Conservation (phyloP, 2,797 vertebrate genomes). For the Cuculus canorus region DNA sequence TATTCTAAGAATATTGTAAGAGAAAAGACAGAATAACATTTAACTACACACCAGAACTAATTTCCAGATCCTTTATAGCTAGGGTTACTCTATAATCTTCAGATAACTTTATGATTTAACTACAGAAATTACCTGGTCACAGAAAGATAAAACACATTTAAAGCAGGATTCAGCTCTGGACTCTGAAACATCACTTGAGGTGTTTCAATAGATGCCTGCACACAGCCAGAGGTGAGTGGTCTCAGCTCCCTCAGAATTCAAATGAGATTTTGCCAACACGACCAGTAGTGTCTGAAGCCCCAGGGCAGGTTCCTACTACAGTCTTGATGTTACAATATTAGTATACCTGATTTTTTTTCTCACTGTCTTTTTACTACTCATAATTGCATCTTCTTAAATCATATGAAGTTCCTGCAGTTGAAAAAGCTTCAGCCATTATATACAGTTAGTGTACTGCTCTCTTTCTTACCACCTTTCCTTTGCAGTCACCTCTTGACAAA, state of each 20-base stretch:
- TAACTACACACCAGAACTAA: background rate
- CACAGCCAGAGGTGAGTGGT: fast-evolving
- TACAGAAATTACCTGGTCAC: background rate
- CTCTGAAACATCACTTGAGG: background rate
- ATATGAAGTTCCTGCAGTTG: background rate
- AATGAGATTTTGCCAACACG: background rate
- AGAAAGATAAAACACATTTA: background rate
- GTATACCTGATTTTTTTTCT: background rate
- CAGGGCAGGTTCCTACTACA: background rate
- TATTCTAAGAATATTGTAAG: background rate
- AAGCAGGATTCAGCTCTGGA: background rate
- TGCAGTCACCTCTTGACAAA: background rate
- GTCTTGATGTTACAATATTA: background rate
- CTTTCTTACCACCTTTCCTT: background rate
- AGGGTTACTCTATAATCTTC: background rate
- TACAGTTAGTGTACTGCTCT: background rate
- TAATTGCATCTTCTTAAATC: background rate
- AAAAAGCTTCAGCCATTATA: background rate
- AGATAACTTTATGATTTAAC: background rate
- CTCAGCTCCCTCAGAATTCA: background rate
- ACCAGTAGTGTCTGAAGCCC: fast-evolving
- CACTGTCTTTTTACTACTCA: background rate
- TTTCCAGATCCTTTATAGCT: background rate
- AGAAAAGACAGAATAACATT: background rate
- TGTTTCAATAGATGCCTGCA: background rate